These are phyloP conservation scores for Empidonax alnorum DNA, from an alignment of 2,113 vertebrate genomes.

Conservation along the genomic window DNA sequence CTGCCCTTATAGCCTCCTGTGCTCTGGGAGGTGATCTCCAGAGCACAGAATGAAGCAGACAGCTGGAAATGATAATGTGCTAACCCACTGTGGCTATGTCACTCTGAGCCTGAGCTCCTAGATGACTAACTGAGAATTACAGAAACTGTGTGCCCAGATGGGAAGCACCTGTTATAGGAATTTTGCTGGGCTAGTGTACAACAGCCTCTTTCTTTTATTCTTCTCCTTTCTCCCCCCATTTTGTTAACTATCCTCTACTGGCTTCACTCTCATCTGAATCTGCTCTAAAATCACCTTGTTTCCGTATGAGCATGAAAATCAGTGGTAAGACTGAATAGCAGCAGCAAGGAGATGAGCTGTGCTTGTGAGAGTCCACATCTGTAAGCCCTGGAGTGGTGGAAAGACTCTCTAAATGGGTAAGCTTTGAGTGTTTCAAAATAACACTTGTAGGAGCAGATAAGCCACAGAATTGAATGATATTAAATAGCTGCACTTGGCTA, in stretches of 20 bases:
- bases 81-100: neutral
- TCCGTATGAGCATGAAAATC: neutral
- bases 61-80: neutral
- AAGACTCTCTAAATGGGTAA: neutral
- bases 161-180: neutral
- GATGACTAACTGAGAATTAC: neutral
- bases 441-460: neutral
- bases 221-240: neutral
- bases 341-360: neutral
- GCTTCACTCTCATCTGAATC: neutral
- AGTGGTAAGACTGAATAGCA: neutral
- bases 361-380: neutral
- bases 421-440: neutral
- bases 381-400: neutral
- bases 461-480: neutral
- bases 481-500: neutral
- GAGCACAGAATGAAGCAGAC: neutral
- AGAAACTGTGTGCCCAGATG: neutral
- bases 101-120: neutral
- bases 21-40: neutral
- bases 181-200: neutral
- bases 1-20: neutral
- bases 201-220: neutral
- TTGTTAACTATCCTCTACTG: neutral
- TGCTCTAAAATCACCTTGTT: neutral